phyloP scores from a whole-genome alignment of 2,888 invertebrate genomes.

The Tetheella fluctuosa region DNA sequence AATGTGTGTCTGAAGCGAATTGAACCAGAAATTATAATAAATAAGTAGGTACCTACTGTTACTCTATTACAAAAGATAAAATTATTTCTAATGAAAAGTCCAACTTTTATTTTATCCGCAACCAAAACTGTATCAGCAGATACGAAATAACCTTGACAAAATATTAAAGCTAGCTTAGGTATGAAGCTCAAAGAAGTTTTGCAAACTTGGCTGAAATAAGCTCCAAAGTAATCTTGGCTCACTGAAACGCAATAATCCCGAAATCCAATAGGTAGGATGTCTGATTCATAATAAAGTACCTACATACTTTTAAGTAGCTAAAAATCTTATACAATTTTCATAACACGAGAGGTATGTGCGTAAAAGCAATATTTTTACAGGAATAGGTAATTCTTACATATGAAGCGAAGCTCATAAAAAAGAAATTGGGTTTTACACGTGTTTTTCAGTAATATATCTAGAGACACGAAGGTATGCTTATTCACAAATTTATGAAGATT shows the following conservation, averaged over 20 bases:
- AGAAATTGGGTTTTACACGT: conserved; percentile 32
- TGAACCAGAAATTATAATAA: too few species aligned
- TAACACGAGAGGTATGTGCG: conserved; percentile 41
- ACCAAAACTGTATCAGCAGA: background rate
- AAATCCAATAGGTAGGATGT: conserved; percentile 12
- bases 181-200: conserved; percentile 10
- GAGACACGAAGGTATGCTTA: background rate
- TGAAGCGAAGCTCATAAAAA: conserved; percentile 32
- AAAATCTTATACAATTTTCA: conserved; percentile 27
- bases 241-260: conserved; percentile 25
- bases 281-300: conserved; percentile 12
- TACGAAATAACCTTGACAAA: conserved; percentile 12
- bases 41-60: too few species aligned
- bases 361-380: conserved; percentile 37
- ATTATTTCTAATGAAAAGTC: background rate
- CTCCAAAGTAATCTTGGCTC: conserved; percentile 18
- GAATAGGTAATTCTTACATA: conserved; percentile 30
- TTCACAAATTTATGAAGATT: background rate
- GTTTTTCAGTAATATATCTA: conserved; percentile 24
- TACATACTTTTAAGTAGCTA: conserved; percentile 4
- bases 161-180: conserved; percentile 11
- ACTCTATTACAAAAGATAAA: too few species aligned
- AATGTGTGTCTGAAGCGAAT: too few species aligned
- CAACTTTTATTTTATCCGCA: background rate
- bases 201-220: conserved; percentile 18